Conservation (phyloP, 2,888 invertebrate genomes). For the Lasioglossum leucozonium region DNA sequence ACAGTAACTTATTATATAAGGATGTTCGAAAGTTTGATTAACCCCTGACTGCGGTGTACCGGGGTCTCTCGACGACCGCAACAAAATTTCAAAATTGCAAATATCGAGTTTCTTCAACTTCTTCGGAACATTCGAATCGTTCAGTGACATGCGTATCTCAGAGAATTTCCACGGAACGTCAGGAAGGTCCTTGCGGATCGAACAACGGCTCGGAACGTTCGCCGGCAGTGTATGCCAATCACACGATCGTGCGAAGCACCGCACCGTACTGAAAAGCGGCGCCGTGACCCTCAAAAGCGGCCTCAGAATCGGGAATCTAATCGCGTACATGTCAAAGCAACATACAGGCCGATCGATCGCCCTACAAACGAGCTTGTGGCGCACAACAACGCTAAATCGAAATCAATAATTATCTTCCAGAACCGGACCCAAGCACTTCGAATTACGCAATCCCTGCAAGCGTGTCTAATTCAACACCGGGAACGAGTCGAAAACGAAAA, state of each 20-base stretch:
- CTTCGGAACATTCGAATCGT: not conserved
- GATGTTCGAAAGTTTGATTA: not conserved
- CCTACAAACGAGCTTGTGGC: conserved; percentile 44
- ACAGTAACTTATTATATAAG: not conserved
- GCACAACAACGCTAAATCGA: conserved; percentile 37
- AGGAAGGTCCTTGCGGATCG: not conserved
- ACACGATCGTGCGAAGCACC: not conserved
- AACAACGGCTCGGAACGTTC: not conserved
- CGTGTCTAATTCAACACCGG: not conserved
- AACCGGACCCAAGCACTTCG: not conserved
- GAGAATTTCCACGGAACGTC: not conserved
- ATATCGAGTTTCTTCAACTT: not conserved
- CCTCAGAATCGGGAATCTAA: not conserved
- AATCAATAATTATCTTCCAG: conserved; percentile 38
- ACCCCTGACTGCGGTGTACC: not conserved
- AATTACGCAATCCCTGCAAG: not conserved
- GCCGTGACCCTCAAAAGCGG: not conserved
- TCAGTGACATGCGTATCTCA: not conserved
- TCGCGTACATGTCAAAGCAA: not conserved
- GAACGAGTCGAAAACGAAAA: not conserved
- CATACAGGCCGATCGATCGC: conserved; percentile 43
- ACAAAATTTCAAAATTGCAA: not conserved
- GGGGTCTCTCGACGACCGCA: not conserved
- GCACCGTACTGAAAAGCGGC: not conserved
- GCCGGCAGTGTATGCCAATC: not conserved